Base-by-base conservation (phyloP, 2,888 invertebrate genomes). In the Idaea dimidiata region DNA sequence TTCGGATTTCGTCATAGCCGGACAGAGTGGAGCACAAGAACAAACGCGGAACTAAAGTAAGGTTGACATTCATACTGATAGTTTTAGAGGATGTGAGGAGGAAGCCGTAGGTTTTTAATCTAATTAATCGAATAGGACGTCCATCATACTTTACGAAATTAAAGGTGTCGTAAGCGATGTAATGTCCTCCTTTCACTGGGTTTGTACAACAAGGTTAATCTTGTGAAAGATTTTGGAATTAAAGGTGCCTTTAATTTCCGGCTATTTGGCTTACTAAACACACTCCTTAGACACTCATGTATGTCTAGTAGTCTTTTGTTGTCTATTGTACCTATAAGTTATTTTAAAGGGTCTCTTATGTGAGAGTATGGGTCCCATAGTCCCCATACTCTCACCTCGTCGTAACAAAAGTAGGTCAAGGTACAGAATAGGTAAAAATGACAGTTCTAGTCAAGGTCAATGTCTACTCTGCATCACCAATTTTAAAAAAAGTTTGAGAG, bases 51-150 rank as follows among this genome's bases (percentile, higher is more conserved):
- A 71, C 68, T 68, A 65, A 65, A 68, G 65, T 66, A 72, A 69
- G 64, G 69, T 70, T 68, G 68, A 70, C 72, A 68, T 68, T 70
- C 68, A 69, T 62, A 63, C 62, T 62, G 67, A 63, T 56, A 56
- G 67, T 68, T 66, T 65, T 63, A 63, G 68, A 61, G 67, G 66
- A 71, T 70, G 62, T 18, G 55, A 58, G 56, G 64, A 86, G 82
- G 87, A 91, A 91, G 86, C 90, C 91, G 16, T 89, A 89, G 62
- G 73, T 70, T 68, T 67, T 82, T 88, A 91, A 91, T 91, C 88
- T 80, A 88, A 90, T 91, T 90, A 89, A 89, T 89, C 82, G 78
- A 78, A 79, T 56, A 59, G 16, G 18, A 56, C 56, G 56, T 56
- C 56, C 56, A 18, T 17, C 56, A 56, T 56, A 56, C 17, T 55